A percentile compares a stretch with the other conserved stretches of the same genome.
phyloP scores from a whole-genome alignment of 2,113 vertebrate species.

The Rattus norvegicus region DNA sequence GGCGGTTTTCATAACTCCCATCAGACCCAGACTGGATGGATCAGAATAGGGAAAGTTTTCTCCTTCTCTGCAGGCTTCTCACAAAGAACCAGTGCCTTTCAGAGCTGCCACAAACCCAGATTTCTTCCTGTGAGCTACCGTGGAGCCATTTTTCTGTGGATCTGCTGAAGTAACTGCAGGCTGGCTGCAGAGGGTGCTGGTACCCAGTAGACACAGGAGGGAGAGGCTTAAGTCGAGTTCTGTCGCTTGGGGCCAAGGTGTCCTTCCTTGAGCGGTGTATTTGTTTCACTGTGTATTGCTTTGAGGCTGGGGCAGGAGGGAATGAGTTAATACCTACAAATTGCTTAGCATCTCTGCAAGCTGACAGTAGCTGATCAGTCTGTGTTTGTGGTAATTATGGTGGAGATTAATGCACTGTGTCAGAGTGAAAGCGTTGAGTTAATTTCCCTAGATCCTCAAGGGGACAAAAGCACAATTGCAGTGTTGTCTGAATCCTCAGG shows the following conservation, averaged over 20 bases:
- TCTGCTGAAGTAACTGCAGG: too few relatives aligned
- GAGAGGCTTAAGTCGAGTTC: background rate
- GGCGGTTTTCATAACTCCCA: background rate
- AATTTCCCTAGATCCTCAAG: background rate
- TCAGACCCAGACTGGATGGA: too few relatives aligned
- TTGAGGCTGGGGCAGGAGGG: background rate
- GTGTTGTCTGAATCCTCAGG: background rate
- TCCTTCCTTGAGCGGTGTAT: background rate
- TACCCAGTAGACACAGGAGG: rapidly evolving
- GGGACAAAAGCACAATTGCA: background rate
- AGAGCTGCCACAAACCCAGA: background rate
- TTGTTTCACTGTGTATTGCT: background rate
- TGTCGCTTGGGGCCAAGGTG: background rate
- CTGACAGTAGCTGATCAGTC: background rate
- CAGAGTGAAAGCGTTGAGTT: background rate
- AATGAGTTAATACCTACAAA: background rate
- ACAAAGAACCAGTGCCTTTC: background rate
- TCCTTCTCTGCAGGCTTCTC: background rate
- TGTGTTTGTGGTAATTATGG: background rate
- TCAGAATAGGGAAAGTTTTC: background rate
- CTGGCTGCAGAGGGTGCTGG: background rate
- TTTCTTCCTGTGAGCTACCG: background rate
- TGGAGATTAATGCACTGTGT: background rate
- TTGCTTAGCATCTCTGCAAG: too few relatives aligned
- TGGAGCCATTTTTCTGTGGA: too few relatives aligned